Conservation (phyloP, 2,113 vertebrate genomes). For the Nothocercus nigrocapillus region DNA sequence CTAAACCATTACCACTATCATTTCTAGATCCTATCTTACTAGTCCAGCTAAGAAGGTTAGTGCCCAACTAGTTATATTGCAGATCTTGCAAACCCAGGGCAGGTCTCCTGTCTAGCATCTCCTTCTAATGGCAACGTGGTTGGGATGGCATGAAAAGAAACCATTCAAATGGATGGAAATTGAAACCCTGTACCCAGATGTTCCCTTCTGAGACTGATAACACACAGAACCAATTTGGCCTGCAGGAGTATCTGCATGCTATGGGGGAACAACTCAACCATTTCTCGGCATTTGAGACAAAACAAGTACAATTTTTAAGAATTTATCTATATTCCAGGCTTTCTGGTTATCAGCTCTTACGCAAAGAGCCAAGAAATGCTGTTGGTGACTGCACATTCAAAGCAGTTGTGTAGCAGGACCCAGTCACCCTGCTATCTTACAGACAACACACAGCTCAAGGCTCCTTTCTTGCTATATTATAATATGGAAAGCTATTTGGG, state of each 20-base stretch:
- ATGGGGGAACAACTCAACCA: rapidly evolving
- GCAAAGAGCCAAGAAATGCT: rapidly evolving
- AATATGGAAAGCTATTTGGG: neutral
- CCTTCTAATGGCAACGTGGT: neutral
- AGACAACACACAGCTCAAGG: neutral
- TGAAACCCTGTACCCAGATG: too few species aligned
- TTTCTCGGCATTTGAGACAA: neutral
- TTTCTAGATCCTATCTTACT: neutral
- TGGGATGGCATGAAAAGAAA: neutral
- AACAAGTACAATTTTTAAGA: rapidly evolving
- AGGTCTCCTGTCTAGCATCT: neutral
- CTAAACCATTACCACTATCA: neutral
- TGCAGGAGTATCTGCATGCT: rapidly evolving
- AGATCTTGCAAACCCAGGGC: neutral
- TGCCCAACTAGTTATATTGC: neutral
- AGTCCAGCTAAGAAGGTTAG: neutral
- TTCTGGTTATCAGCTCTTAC: rapidly evolving
- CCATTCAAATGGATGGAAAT: neutral
- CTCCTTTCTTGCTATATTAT: neutral
- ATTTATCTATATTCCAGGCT: rapidly evolving
- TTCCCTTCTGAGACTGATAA: neutral
- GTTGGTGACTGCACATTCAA: rapidly evolving
- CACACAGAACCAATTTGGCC: neutral
- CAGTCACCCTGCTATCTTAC: neutral
- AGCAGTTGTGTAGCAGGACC: neutral